A percentile compares a stretch with the other conserved stretches of the same genome.
Conservation (phyloP, 2,888 invertebrate genomes). For the Andrena hattorfiana region DNA sequence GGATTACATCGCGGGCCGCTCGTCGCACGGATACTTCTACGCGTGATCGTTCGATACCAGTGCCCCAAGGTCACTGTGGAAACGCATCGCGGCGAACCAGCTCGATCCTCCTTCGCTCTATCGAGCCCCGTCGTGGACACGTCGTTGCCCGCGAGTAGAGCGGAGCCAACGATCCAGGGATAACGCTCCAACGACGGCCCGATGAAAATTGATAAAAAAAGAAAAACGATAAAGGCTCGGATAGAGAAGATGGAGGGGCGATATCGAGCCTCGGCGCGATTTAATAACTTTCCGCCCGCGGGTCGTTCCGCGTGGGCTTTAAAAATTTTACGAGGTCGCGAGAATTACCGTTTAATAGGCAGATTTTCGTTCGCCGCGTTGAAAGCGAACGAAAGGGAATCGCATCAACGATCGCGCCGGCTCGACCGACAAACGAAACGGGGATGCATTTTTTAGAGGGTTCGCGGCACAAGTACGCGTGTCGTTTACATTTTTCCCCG, state of each 20-base stretch:
- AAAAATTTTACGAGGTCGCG: constrained; percentile 35
- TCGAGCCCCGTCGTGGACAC: constrained; percentile 2
- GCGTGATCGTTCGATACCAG: constrained; percentile 21
- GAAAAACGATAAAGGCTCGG: neutral
- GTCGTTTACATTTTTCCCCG: constrained; percentile 48
- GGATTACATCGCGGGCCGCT: constrained; percentile 42
- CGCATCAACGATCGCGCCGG: neutral
- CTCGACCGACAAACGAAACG: constrained; percentile 15
- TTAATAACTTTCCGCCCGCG: constrained; percentile 27
- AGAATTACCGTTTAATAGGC: constrained; percentile 24
- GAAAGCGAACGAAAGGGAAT: constrained; percentile 3
- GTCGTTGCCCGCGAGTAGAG: neutral
- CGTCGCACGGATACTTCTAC: neutral
- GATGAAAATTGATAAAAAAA: constrained; percentile 46
- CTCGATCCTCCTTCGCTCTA: neutral
- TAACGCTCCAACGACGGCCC: constrained; percentile 26
- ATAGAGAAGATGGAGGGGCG: constrained; percentile 14
- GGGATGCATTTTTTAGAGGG: constrained; percentile 46
- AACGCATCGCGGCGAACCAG: neutral
- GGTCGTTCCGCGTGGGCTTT: constrained; percentile 10
- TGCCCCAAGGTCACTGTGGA: constrained; percentile 44
- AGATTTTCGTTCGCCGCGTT: neutral
- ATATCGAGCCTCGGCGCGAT: neutral
- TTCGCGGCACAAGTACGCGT: neutral
- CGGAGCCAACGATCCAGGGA: constrained; percentile 19